Evolutionary conservation across 1,140 invertebrate genomes (phyloP), one percentile per base, ranked within the genome.

Genomic region (Drosophila micromelanica): DNA sequence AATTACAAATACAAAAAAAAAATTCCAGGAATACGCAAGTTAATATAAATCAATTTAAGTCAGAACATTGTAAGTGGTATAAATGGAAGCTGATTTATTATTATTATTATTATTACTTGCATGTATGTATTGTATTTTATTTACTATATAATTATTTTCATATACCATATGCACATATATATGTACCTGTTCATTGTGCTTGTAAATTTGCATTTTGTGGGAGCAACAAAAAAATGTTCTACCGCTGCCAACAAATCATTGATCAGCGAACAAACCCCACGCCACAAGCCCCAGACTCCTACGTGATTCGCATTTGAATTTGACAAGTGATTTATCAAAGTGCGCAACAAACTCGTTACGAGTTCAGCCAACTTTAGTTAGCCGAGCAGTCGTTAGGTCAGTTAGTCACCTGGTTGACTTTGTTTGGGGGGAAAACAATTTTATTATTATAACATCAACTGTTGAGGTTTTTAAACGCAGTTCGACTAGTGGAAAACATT

Each of bases 21-120:
- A 38, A 32, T 48, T 35, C 9, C 3, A 27, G 12, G 27, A 17
- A 43, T 30, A 60, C 17, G 40, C 15, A 57, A 48, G 49, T 11
- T 8, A 30, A 35, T 13, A 32, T 38, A 48, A 71, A 55, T 63
- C 4, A 70, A 51, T 55, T 30, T 3, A n/a, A 43, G 57, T 32
- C 42, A 32, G 32, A 60, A 37, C n/a, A 7, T 35, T 46, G 9
- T 32, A n/a, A 17, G 13, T 35, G 32, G 56, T 46, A 8, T 56
- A 46, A 61, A 54, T 69, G 59, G 42, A 63, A 63, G 59, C 59
- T 62, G 49, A 70, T 63, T 55, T 35, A 63, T 51, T 69, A 32
- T 32, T 32, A 7, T 32, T 32, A 7, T 32, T 32, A 32, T 32
- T n/a, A n/a, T n/a, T n/a, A 32, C 7, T 7, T 32, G 8, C 1